Evolutionary conservation across 53 echinoderm and acorn worm species (phyloP).

Genomic region (Zoroaster sp.): DNA sequence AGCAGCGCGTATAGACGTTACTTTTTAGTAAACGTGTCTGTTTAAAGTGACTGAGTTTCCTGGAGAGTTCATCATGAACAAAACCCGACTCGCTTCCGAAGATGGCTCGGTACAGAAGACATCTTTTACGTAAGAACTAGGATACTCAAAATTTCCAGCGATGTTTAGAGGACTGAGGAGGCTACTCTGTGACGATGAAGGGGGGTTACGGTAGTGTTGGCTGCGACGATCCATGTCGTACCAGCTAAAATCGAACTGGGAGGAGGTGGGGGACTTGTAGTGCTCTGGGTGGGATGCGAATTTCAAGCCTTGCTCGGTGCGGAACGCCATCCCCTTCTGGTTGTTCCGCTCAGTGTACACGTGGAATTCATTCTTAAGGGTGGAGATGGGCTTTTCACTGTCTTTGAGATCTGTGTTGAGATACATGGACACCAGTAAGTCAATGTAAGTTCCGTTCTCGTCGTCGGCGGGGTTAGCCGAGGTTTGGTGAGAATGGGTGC

Average conservation of each 20-base stretch:
- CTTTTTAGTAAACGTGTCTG: constrained; percentile 11
- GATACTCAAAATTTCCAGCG: constrained; percentile 60
- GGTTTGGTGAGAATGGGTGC: constrained; percentile 39
- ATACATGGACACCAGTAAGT: constrained; percentile 92
- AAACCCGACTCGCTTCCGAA: constrained; percentile 3
- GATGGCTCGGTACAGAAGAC: neutral
- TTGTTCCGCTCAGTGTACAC: constrained; percentile 76
- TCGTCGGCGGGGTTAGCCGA: constrained; percentile 20
- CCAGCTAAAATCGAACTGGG: constrained; percentile 63
- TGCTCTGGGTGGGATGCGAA: neutral
- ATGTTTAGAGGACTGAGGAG: constrained; percentile 63
- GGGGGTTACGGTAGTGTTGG: constrained; percentile 9
- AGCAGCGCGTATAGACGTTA: too few species aligned
- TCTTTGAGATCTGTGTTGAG: constrained; percentile 68
- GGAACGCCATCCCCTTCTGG: constrained; percentile 32
- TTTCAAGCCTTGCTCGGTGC: constrained; percentile 27
- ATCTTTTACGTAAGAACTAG: constrained; percentile 34
- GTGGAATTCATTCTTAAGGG: constrained; percentile 88
- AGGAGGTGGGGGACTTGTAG: constrained; percentile 24
- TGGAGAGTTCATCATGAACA: neutral
- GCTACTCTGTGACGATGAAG: neutral
- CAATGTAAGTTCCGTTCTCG: constrained; percentile 82
- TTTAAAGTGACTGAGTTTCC: constrained; percentile 9
- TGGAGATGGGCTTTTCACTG: constrained; percentile 81
- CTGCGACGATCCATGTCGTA: constrained; percentile 46